Percentiles rank a stretch among this genome's conserved stretches.
These are phyloP conservation scores for Cavia porcellus DNA, from an alignment of 2,113 vertebrate species.

Conservation along the genomic window DNA sequence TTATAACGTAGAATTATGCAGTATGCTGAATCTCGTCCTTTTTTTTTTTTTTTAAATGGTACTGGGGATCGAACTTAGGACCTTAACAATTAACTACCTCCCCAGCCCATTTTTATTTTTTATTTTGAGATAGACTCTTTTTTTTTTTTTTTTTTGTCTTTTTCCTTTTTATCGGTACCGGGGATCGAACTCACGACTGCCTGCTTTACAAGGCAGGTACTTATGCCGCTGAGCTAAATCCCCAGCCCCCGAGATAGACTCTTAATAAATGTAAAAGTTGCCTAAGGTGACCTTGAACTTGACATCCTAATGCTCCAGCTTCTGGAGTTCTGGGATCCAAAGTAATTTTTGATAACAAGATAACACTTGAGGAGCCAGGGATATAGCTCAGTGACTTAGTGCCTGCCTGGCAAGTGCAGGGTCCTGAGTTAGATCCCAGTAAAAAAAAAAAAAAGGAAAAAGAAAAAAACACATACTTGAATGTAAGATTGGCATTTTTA, in stretches of 20 bases:
- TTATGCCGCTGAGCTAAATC: too few relatives aligned
- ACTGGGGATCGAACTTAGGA: background rate
- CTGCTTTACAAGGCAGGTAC: too few relatives aligned
- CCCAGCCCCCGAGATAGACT: too few relatives aligned
- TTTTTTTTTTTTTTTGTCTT: too few relatives aligned
- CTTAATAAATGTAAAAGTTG: background rate
- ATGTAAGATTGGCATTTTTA: slow-evolving; percentile 19
- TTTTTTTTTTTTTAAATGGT: background rate
- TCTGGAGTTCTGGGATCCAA: background rate
- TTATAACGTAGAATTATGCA: slow-evolving; percentile 50
- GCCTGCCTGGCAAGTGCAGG: too few relatives aligned
- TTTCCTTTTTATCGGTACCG: too few relatives aligned
- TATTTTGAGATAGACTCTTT: background rate
- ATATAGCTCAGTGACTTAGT: too few relatives aligned
- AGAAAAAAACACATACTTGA: background rate
- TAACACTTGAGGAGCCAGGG: background rate
- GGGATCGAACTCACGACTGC: too few relatives aligned
- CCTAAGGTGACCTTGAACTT: background rate
- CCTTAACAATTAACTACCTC: background rate
- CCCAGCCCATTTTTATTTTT: background rate
- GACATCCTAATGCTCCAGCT: background rate
- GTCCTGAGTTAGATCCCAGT: too few relatives aligned
- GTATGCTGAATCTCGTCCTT: background rate
- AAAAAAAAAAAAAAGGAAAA: too few relatives aligned
- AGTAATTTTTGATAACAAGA: slow-evolving; percentile 35